Evolutionary conservation across 2,113 vertebrate genomes (phyloP).

Genomic region (Pongo pygmaeus): DNA sequence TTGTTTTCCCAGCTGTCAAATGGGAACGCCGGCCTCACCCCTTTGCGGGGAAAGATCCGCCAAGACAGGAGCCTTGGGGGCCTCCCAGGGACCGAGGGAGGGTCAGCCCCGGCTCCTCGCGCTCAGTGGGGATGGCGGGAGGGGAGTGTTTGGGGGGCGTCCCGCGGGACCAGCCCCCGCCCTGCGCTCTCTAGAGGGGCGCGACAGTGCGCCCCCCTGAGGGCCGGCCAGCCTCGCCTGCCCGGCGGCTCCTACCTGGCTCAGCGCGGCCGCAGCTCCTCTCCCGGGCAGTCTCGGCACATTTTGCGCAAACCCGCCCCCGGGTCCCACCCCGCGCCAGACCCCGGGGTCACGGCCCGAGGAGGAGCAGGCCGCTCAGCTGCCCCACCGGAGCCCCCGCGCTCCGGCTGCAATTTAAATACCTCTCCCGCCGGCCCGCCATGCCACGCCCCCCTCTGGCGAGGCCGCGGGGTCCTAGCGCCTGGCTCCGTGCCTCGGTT

Average conservation of each 20-base stretch:
- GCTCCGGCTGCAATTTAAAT: conserved; percentile 76
- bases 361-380: not conserved
- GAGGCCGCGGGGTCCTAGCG: conserved; percentile 79
- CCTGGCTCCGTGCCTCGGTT: not conserved
- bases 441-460: conserved; percentile 54
- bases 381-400: conserved; percentile 67
- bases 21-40: not conserved
- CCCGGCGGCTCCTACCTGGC: conserved; percentile 68
- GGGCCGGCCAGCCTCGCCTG: not conserved
- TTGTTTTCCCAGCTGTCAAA: conserved; percentile 67
- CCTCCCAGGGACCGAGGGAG: not conserved
- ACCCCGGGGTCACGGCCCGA: conserved; percentile 54
- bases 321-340: conserved; percentile 40
- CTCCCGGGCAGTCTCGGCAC: conserved; percentile 48
- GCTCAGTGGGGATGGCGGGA: too few species aligned
- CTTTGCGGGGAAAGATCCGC: not conserved
- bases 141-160: too few species aligned
- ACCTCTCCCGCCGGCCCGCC: conserved; percentile 58
- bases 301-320: conserved; percentile 56
- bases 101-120: not conserved
- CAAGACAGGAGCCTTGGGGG: not conserved
- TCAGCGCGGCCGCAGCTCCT: conserved; percentile 71
- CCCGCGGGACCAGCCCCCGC: not conserved
- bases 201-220: not conserved
- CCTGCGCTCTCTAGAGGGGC: not conserved